Base-by-base conservation (phyloP, 1,140 invertebrate genomes). In the Trypoxylus dichotomus region DNA sequence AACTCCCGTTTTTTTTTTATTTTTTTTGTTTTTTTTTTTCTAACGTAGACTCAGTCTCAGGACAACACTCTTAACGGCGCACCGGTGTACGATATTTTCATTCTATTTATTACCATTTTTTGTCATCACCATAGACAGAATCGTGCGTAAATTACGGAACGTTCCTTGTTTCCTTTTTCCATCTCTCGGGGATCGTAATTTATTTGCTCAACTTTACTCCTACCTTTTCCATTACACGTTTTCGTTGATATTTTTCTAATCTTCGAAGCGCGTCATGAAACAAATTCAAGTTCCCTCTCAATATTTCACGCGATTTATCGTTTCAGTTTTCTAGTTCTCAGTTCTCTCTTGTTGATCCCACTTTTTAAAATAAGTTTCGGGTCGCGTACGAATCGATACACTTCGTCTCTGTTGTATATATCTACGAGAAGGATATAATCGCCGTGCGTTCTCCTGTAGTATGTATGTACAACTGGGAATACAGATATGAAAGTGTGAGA, bases 301-400 rank as follows among this genome's bases (percentile, higher is more conserved):
- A 68, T 68, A 68, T 29, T 68, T 24, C 60, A 24, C 24, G 27
- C 19, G 60, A 68, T 68, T 68, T 68, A 68, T 68, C 27, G 60
- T 68, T 29, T 29, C 60, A 68, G 60, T 25, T 68, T 24, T 68
- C 19, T 19, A 2, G 47, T 54, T 54, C 47, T 54, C 47, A 54
- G 60, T 6, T 68, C 27, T 68, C 27, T 29, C 25, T 25, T n/a
- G 27, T n/a, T 68, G 25, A 29, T 68, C 60, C 60, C 60, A 68
- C 60, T 68, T 68, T 68, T 68, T 68, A 68, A 68, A 68, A 68
- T 68, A 68, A 68, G 60, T 68, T 68, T 68, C 21, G 21, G 19
- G 60, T 29, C 24, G 7, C 27, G 15, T 27, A 27, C 27, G 8
- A 68, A 68, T 68, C 60, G 60, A 68, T 68, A 68, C 60, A 13